These are phyloP conservation scores for Drosophila anomelani DNA, from an alignment of 2,888 invertebrate species.

Conservation along the genomic window DNA sequence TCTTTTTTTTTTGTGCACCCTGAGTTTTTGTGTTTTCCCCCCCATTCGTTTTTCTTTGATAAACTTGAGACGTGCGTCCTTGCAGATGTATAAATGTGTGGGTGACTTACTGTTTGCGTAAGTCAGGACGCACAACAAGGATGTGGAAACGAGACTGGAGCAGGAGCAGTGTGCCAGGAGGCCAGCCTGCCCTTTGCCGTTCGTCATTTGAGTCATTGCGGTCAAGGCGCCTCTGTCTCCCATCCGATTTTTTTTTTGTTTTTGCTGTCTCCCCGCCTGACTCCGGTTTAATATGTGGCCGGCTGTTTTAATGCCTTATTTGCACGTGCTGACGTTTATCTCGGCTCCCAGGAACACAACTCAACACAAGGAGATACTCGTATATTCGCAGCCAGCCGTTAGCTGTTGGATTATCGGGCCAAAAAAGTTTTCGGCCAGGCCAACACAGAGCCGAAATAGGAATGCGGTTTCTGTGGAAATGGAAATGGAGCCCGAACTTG, in stretches of 20 bases:
- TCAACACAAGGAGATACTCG: slow-evolving; percentile 14
- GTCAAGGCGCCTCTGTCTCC: slow-evolving; percentile 64
- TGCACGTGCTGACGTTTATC: slow-evolving; percentile 76
- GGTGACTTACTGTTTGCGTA: slow-evolving; percentile 61
- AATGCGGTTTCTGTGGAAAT: slow-evolving; percentile 38
- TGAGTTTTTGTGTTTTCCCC: slow-evolving; percentile 4
- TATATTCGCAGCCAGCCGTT: slow-evolving; percentile 19
- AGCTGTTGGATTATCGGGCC: slow-evolving; percentile 57
- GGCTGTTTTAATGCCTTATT: slow-evolving; percentile 75
- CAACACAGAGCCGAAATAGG: slow-evolving; percentile 45
- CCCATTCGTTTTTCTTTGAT: slow-evolving; percentile 64
- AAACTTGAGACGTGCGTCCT: slow-evolving; percentile 77
- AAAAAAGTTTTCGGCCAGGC: slow-evolving; percentile 52
- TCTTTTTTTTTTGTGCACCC: slow-evolving; percentile 11
- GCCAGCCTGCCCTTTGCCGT: slow-evolving; percentile 38
- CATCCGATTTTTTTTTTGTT: neutral
- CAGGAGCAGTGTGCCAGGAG: slow-evolving; percentile 31
- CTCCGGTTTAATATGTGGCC: slow-evolving; percentile 34
- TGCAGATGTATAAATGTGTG: slow-evolving; percentile 9
- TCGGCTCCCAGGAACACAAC: slow-evolving; percentile 13
- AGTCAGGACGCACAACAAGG: slow-evolving; percentile 60
- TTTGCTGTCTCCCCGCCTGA: slow-evolving; percentile 2
- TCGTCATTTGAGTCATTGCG: slow-evolving; percentile 73
- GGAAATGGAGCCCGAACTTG: slow-evolving; percentile 37
- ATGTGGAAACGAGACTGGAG: slow-evolving; percentile 33